Conservation (phyloP, 2,888 invertebrate species). For the Eupithecia tripunctaria region DNA sequence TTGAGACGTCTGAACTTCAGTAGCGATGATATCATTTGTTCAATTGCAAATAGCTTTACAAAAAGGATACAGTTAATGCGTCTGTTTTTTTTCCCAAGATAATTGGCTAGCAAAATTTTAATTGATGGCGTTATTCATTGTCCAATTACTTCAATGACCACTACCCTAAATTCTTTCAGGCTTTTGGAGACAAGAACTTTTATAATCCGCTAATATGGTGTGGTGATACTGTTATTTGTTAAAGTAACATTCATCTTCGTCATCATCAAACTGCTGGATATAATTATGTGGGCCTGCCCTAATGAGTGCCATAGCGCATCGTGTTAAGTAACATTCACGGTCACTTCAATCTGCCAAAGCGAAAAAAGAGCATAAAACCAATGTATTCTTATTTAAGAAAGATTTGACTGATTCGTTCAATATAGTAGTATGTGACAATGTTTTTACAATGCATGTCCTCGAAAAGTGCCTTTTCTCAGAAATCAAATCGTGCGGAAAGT, state of each 20-base stretch:
- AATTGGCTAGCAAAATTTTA: neutral
- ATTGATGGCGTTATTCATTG: neutral
- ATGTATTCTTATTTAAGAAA: neutral
- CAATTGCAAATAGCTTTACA: slow-evolving; percentile 4
- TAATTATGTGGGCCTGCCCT: neutral
- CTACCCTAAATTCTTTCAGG: neutral
- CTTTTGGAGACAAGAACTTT: neutral
- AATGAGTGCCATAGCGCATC: neutral
- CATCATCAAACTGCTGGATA: neutral
- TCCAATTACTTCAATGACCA: neutral
- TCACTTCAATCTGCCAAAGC: neutral
- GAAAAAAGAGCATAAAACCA: neutral
- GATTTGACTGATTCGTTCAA: neutral
- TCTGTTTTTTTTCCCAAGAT: neutral
- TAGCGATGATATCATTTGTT: slow-evolving; percentile 11
- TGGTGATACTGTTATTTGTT: neutral
- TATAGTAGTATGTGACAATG: too few species aligned
- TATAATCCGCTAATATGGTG: neutral
- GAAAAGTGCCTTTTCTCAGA: too few species aligned
- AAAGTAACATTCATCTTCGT: neutral
- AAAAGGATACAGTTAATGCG: slow-evolving; percentile 3
- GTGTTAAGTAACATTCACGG: too few species aligned
- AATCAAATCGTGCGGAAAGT: too few species aligned
- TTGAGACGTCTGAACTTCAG: slow-evolving; percentile 15
- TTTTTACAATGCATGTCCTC: too few species aligned